These are phyloP conservation scores for Adoxophyes honmai DNA, from an alignment of 1,140 invertebrate species.

Conservation along the genomic window DNA sequence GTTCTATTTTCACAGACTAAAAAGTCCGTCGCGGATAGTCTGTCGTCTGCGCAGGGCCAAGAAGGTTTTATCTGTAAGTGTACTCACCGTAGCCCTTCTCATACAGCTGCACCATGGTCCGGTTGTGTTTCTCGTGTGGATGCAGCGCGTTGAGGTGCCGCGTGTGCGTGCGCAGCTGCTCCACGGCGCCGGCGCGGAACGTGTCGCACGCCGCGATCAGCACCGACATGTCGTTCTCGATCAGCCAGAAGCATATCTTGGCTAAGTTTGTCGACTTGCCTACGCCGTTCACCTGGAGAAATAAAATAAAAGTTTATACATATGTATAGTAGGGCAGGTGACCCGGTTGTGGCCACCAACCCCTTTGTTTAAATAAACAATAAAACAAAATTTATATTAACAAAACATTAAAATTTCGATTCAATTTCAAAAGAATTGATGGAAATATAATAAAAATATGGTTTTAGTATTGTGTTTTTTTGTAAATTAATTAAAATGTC, in stretches of 20 bases:
- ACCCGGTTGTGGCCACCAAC: too few species aligned
- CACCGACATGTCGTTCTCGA: slow-evolving; percentile 97
- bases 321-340: too few species aligned
- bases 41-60: background rate
- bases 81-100: slow-evolving; percentile 95
- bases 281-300: slow-evolving; percentile 90
- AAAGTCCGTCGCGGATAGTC: too few species aligned
- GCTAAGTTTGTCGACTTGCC: slow-evolving; percentile 99
- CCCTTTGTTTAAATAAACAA: too few species aligned
- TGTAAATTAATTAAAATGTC: too few species aligned
- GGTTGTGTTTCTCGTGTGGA: slow-evolving; percentile 84
- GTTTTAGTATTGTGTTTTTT: too few species aligned
- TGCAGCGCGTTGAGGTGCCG: slow-evolving; percentile 96
- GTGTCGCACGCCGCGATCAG: slow-evolving; percentile 99
- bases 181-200: slow-evolving; percentile 98
- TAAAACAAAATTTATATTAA: too few species aligned
- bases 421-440: too few species aligned
- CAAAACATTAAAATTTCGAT: too few species aligned
- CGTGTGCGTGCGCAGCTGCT: slow-evolving; percentile 97
- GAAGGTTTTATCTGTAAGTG: background rate
- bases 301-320: slow-evolving; percentile 16
- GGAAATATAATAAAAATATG: too few species aligned
- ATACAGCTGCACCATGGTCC: slow-evolving; percentile 94
- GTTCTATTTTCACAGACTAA: too few species aligned
- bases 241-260: slow-evolving; percentile 99